Evolutionary conservation across 2,888 invertebrate genomes (phyloP), one percentile per base, ranked within the genome.

Genomic region (Lasioglossum calceatum): DNA sequence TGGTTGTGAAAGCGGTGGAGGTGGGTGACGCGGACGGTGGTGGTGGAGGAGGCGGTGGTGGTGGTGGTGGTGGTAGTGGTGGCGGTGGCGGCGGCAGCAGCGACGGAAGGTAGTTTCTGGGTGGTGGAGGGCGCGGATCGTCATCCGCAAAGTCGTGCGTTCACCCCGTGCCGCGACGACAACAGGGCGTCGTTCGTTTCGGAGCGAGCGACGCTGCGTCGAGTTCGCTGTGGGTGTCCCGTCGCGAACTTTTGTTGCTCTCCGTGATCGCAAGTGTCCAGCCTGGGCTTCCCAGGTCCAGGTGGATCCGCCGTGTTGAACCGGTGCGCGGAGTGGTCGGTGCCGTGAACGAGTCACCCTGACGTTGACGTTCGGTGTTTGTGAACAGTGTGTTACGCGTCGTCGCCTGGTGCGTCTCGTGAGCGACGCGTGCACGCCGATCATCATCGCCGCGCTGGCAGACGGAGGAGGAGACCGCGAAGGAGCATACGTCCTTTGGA

Each of bases 161-260:
- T 94, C 94, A 94, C 94, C 94, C 94, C 94, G 94, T 93, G 93
- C 92, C 93, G 93, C 93, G 94, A 93, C 94, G 94, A 93, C 93
- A 91, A 93, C 94, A 93, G 93, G 94, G 94, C 94, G 93, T 94
- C 94, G 94, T 92, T 93, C 92, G 91, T 92, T 88, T 88, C 90
- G 88, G 87, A 84, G 88, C 90, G 90, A 90, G 90, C 91, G 90
- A 90, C 88, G 89, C 85, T 90, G 85, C 87, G 85, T 79, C 88
- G 85, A 84, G 82, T 83, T 70, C 86, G 88, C 82, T 83, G 64
- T 64, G 78, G 90, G 81, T 76, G 86, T 80, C 78, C 84, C 72
- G 85, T 77, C 84, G 90, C 79, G 86, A 88, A 83, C 90, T 81
- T 77, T 83, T 32, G 32, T 44, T 27, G 36, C 67, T 70, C 67